These are phyloP conservation scores for Pogoniulus pusillus DNA, from an alignment of 2,797 vertebrate genomes.

Conservation along the genomic window DNA sequence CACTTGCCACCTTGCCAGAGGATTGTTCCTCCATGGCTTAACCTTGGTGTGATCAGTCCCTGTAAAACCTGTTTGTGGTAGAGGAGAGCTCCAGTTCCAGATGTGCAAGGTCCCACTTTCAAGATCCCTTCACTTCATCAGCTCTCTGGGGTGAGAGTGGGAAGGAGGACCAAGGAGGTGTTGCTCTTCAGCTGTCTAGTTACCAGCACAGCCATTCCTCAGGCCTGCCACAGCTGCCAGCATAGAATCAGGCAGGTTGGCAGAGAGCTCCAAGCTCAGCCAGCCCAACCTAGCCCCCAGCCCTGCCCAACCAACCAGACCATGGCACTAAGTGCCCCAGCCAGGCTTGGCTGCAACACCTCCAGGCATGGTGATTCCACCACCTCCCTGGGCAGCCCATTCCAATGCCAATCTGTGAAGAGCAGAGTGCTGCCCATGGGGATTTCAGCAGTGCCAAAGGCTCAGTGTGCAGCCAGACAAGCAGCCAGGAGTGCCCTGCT, in stretches of 20 bases:
- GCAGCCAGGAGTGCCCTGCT: neutral
- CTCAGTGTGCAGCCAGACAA: neutral
- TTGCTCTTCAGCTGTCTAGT: neutral
- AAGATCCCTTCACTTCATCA: neutral
- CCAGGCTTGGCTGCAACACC: too few species aligned
- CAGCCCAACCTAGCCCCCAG: too few species aligned
- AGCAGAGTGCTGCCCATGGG: neutral
- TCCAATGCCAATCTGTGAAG: too few species aligned
- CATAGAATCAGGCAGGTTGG: too few species aligned
- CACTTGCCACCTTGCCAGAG: neutral
- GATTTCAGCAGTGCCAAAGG: neutral
- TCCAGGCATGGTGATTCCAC: too few species aligned
- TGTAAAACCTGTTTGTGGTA: neutral
- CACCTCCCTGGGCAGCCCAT: too few species aligned
- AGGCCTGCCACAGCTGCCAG: accelerated
- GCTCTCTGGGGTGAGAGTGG: neutral
- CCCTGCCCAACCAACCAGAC: too few species aligned
- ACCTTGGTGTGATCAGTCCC: neutral
- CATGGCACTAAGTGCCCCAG: too few species aligned
- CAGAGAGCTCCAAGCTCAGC: too few species aligned
- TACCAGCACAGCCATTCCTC: neutral
- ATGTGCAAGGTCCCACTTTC: neutral
- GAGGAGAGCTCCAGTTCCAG: neutral
- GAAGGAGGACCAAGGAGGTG: neutral
- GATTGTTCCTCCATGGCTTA: neutral